These are phyloP conservation scores for Camelus dromedarius DNA, from an alignment of 2,113 vertebrate genomes.

Conservation along the genomic window DNA sequence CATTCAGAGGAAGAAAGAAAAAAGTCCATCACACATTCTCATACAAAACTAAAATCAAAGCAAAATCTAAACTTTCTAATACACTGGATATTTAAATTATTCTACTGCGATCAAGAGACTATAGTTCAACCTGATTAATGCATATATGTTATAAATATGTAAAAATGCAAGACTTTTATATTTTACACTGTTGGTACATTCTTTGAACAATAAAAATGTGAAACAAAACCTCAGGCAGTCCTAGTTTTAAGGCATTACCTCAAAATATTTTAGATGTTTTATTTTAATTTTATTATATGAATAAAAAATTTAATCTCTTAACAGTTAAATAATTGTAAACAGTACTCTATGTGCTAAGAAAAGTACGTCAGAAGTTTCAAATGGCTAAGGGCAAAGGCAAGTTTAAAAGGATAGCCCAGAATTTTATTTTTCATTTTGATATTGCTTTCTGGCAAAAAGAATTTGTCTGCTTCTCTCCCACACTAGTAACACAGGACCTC, in stretches of 20 bases:
- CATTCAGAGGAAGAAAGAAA: neutral
- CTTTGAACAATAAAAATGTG: conserved; percentile 55
- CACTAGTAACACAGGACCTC: neutral
- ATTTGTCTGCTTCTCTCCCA: neutral
- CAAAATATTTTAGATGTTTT: conserved; percentile 63
- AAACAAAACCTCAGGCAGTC: conserved; percentile 57
- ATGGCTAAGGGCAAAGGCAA: conserved; percentile 53
- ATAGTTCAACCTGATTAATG: conserved; percentile 10
- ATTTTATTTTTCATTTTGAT: neutral
- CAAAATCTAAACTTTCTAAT: conserved; percentile 53
- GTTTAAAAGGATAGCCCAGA: conserved; percentile 33
- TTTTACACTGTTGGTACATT: conserved; percentile 29
- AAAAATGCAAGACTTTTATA: conserved; percentile 28
- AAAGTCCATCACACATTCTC: neutral
- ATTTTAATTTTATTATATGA: conserved; percentile 37
- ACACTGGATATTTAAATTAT: conserved; percentile 50
- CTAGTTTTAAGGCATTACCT: conserved; percentile 47
- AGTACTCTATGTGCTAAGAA: conserved; percentile 24
- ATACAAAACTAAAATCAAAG: conserved; percentile 55
- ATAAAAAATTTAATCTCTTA: conserved; percentile 42
- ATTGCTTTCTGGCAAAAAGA: conserved; percentile 16
- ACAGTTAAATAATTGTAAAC: conserved; percentile 26
- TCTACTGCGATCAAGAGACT: conserved; percentile 48
- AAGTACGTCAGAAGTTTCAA: neutral
- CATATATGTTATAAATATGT: conserved; percentile 41